Percentiles rank a stretch among this genome's conserved stretches.
phyloP scores from a whole-genome alignment of 2,113 vertebrate species.

The Arizona elegans region DNA sequence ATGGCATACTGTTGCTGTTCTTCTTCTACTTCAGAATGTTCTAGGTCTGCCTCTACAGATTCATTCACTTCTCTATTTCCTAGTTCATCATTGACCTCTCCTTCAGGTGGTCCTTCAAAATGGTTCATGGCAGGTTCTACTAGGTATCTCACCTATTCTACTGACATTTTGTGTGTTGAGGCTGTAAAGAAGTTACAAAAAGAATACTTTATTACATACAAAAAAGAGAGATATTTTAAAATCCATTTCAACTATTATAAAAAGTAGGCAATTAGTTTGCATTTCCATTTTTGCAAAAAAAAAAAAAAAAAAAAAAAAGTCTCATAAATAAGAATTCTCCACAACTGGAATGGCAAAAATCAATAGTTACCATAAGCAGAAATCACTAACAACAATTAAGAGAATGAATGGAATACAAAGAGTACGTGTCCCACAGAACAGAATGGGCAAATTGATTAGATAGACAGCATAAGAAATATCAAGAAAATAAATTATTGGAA shows the following conservation, averaged over 20 bases:
- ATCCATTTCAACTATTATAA: background rate
- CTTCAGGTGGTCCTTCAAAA: slow-evolving; percentile 73
- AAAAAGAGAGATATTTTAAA: slow-evolving; percentile 2
- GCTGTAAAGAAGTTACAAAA: slow-evolving; percentile 53
- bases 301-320: background rate
- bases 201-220: slow-evolving; percentile 8
- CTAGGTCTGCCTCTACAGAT: slow-evolving; percentile 81
- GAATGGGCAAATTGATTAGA: background rate
- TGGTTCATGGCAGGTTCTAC: slow-evolving; percentile 81
- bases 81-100: slow-evolving; percentile 73
- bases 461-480: background rate
- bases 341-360: background rate
- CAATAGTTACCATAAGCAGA: background rate
- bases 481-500: background rate
- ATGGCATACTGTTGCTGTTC: slow-evolving; percentile 61
- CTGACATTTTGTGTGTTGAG: slow-evolving; percentile 69
- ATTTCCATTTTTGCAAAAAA: slow-evolving; percentile 9
- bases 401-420: background rate
- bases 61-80: slow-evolving; percentile 74
- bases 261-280: background rate
- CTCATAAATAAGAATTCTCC: background rate
- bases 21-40: slow-evolving; percentile 70
- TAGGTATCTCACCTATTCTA: slow-evolving; percentile 62
- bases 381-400: background rate
- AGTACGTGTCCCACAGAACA: background rate